A percentile compares a stretch with the other conserved stretches of the same genome.
phyloP scores from a whole-genome alignment of 2,888 invertebrate genomes.

The Drosophila hamatofila region DNA sequence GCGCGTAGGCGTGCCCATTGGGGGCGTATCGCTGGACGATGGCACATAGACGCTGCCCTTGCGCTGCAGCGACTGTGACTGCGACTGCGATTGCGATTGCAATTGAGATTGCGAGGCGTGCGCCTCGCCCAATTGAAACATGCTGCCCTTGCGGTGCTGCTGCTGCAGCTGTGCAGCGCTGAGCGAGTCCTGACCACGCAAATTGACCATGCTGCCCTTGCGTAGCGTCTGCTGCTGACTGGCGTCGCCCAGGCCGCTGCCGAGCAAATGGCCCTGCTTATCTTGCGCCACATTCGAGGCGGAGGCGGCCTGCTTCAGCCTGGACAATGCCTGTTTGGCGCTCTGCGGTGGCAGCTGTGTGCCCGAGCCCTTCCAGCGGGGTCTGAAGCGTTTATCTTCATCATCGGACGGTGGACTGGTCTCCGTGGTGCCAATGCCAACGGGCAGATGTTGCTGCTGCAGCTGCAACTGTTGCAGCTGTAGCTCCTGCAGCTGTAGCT shows the following conservation, averaged over 20 bases:
- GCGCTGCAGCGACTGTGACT: constrained; percentile 46
- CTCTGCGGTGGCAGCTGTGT: constrained; percentile 77
- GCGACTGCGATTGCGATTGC: neutral
- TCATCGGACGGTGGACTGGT: constrained; percentile 88
- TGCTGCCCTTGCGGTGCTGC: constrained; percentile 74
- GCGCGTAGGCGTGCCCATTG: constrained; percentile 60
- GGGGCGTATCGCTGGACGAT: constrained; percentile 49
- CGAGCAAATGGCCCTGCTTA: constrained; percentile 60
- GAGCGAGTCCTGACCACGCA: constrained; percentile 54
- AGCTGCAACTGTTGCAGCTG: constrained; percentile 30
- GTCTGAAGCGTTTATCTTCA: constrained; percentile 82
- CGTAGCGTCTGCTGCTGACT: constrained; percentile 56
- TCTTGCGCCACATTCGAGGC: constrained; percentile 82
- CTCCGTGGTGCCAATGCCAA: constrained; percentile 85
- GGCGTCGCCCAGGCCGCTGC: constrained; percentile 48
- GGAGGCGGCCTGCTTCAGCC: constrained; percentile 83
- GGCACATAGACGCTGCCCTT: constrained; percentile 74
- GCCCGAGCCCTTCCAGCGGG: constrained; percentile 85
- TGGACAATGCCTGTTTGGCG: constrained; percentile 81
- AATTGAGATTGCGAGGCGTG: constrained; percentile 28
- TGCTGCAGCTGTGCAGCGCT: constrained; percentile 41
- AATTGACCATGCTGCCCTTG: constrained; percentile 79
- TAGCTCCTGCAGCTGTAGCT: constrained; percentile 31
- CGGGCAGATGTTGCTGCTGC: constrained; percentile 79
- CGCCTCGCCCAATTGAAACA: constrained; percentile 67